These are phyloP conservation scores for Andrena fulva DNA, from an alignment of 2,888 invertebrate genomes.

Conservation along the genomic window DNA sequence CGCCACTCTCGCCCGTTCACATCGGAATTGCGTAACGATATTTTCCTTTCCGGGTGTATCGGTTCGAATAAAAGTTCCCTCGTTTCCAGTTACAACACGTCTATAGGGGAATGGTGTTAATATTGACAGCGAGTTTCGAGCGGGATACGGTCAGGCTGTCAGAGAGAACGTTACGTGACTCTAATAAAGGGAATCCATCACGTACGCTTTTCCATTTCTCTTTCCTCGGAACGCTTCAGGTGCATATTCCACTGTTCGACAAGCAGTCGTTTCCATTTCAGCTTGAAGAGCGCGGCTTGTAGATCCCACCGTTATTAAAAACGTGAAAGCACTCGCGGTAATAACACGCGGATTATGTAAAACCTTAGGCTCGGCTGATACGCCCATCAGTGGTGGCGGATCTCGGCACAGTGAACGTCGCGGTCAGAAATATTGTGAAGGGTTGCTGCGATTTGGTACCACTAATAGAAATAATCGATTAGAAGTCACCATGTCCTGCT, in stretches of 20 bases:
- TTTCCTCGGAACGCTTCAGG: constrained; percentile 2
- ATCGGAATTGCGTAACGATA: constrained; percentile 56
- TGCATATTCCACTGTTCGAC: not conserved
- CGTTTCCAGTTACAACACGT: constrained; percentile 52
- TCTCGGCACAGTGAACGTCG: not conserved
- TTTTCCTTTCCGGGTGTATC: constrained; percentile 55
- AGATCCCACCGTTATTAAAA: constrained; percentile 9
- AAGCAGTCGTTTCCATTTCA: constrained; percentile 1
- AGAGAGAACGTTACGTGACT: constrained; percentile 45
- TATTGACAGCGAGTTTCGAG: constrained; percentile 38
- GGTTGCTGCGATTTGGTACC: too few species aligned
- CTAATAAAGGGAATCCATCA: constrained; percentile 51
- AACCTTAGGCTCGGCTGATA: not conserved
- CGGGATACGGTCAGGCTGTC: constrained; percentile 20
- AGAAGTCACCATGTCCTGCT: too few species aligned
- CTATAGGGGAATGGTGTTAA: constrained; percentile 39
- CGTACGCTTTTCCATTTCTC: constrained; percentile 20
- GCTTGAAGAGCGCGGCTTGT: not conserved
- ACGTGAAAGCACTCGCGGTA: not conserved
- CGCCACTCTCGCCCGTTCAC: constrained; percentile 12
- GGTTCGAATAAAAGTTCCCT: constrained; percentile 36
- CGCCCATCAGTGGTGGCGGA: not conserved
- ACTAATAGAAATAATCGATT: too few species aligned
- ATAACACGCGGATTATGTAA: constrained; percentile 1
- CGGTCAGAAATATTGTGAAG: not conserved